Evolutionary conservation across 1,140 invertebrate genomes (phyloP), one percentile per base, ranked within the genome.

Genomic region (Camponotus floridanus): DNA sequence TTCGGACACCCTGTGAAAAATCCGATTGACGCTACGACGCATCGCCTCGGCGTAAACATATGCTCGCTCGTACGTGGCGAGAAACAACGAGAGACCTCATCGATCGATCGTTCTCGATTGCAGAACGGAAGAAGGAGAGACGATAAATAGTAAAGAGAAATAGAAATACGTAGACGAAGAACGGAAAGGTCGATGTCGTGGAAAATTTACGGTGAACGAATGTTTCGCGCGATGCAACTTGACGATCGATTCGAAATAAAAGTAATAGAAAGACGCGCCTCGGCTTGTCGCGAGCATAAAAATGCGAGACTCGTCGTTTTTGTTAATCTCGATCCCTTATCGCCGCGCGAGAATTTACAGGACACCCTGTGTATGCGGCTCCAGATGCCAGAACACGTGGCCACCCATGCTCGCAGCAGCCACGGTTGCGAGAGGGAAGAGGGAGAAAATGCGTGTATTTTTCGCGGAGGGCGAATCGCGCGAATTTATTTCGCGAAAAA

Each of bases 351-450:
- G 21, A n/a, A 71, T 51, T 83, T 76, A 26, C 33, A 11, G 26
- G 86, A 87, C 86, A 87, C 86, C 71, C 42, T 42, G 18, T 51
- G 70, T 78, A 85, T 73, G 57, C 64, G 64, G 26, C 33, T 87
- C 65, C 86, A 78, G 71, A 87, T 85, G 86, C 86, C 73, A 36
- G 73, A 85, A 87, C 81, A 87, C 86, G 86, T 87, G 83, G 86
- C 86, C 64, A 85, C 45, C 68, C 73, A 39, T 36, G 55, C 83
- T n/a, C 55, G 62, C 73, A 59, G 76, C 84, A 61, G 76, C 42
- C 51, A 21, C 62, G 33, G 11, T 15, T 45, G 33, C 39, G 67
- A 33, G 21, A 26, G 15, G 79, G 6, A 18, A 21, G n/a, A 1
- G 68, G 11, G 26, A 21, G 4, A 15, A 42, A 11, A 15, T 31